Evolutionary conservation across 2,888 invertebrate genomes (phyloP).

Genomic region (Prenolepis imparis): DNA sequence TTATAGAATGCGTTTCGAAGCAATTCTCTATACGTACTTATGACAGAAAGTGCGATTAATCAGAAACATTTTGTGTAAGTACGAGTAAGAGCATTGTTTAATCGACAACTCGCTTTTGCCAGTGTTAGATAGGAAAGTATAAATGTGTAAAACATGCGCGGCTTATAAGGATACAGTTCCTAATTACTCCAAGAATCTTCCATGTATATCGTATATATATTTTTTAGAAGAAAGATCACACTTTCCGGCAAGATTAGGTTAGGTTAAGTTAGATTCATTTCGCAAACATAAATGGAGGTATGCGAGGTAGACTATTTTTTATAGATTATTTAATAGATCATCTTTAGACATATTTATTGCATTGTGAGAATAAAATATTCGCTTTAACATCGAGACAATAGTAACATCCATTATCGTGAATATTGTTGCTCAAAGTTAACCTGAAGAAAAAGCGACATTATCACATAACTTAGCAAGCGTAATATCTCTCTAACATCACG

Average conservation of each 20-base stretch:
- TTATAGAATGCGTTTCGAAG: background rate
- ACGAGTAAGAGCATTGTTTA: constrained; percentile 22
- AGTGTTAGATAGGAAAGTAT: constrained; percentile 23
- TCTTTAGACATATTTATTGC: constrained; percentile 31
- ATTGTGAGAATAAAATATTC: constrained; percentile 24
- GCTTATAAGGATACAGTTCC: constrained; percentile 69
- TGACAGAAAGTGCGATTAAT: constrained; percentile 26
- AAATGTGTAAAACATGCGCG: constrained; percentile 16
- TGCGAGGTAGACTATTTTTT: constrained; percentile 54
- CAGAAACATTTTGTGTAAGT: constrained; percentile 9
- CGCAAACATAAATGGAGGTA: constrained; percentile 27
- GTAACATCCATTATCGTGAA: constrained; percentile 3
- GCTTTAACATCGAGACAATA: constrained; percentile 39
- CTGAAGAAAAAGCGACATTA: constrained; percentile 5
- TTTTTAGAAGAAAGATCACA: constrained; percentile 25
- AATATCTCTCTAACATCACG: constrained; percentile 50
- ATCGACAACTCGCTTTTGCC: constrained; percentile 38
- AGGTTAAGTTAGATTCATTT: background rate
- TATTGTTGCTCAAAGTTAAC: constrained; percentile 10
- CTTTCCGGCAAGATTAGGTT: background rate
- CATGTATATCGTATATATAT: constrained; percentile 20
- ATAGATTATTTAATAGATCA: constrained; percentile 45
- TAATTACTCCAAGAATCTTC: constrained; percentile 60
- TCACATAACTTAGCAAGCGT: constrained; percentile 50
- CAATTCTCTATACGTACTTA: background rate